phyloP scores from a whole-genome alignment of 2,888 invertebrate species.

The Zaprionus obscuricornis region DNA sequence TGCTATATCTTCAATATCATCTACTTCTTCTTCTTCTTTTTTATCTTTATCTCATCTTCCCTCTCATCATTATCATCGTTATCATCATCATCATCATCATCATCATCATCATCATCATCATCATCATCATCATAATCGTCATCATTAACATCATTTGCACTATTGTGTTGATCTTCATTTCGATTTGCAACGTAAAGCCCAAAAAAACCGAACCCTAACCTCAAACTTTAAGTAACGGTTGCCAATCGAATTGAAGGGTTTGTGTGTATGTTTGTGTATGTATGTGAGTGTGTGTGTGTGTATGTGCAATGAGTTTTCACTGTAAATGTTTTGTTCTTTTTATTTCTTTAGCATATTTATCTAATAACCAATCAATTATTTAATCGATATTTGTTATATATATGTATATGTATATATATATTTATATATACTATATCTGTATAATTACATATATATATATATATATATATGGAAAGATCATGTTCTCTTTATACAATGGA shows the following conservation, averaged over 20 bases:
- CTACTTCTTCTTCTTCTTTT: not conserved
- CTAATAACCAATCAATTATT: slow-evolving; percentile 20
- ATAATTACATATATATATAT: slow-evolving; percentile 38
- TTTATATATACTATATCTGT: slow-evolving; percentile 31
- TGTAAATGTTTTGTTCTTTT: not conserved
- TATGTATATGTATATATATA: slow-evolving; percentile 35
- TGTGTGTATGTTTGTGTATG: slow-evolving; percentile 2
- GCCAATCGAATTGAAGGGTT: slow-evolving; percentile 50
- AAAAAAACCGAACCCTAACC: slow-evolving; percentile 23
- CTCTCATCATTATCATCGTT: not conserved
- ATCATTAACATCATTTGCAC: not conserved
- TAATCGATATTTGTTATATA: slow-evolving; percentile 1
- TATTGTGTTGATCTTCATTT: slow-evolving; percentile 24
- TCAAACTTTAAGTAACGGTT: slow-evolving; percentile 36
- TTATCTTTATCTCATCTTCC: not conserved
- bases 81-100: slow-evolving; percentile 20
- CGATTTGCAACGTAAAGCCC: slow-evolving; percentile 66
- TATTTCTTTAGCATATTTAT: slow-evolving; percentile 5
- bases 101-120: not conserved
- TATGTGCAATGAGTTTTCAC: slow-evolving; percentile 1
- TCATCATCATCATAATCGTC: not conserved
- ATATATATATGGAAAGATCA: slow-evolving; percentile 37
- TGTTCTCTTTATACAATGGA: slow-evolving; percentile 41
- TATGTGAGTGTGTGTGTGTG: not conserved
- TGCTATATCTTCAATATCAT: too few relatives aligned